Evolutionary conservation across 2,888 invertebrate genomes (phyloP), one percentile per base, ranked within the genome.

Genomic region (Fragum sueziense): DNA sequence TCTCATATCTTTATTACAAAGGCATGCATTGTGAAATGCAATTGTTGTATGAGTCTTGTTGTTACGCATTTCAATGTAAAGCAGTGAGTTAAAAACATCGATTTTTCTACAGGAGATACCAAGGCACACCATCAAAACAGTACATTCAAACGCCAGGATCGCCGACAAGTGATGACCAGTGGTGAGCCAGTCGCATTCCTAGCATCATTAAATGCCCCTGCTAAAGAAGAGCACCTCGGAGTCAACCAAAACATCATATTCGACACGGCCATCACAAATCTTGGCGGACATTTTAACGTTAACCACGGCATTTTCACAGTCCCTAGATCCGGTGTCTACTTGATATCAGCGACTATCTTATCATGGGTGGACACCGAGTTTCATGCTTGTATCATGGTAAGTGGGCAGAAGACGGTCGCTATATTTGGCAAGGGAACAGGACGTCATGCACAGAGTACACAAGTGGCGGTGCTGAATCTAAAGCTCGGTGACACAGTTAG

Each of bases 261-360:
- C 37, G 67, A 67, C 41, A 67, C 67, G 2, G 41, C 25, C 41
- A 17, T 41, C 1, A 67, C 67, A 11, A 67, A 67, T 27, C 34
- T 67, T 9, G 67, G 67, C 9, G 67, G 37, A 4, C 25, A 22
- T 27, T 57, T 57, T n/a, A 57, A 22, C 57, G 27, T 57, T 7
- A 57, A 57, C 57, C 57, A 57, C 25, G 57, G 57, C 14, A 57
- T 57, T 3, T 67, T 67, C 25, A 67, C 37, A 25, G 67, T 41
- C 14, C 67, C 67, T 9, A 41, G 25, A 67, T 41, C 67, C 27
- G 67, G 69, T 20, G n/a, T 69, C 27, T 69, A 69, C 27, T 47
- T 69, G 47, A 51, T 67, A 41, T 69, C 69, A 1, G 69, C 69
- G 20, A 29, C 70, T n/a, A 59, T 70, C 1, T n/a, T 70, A 25